Base-by-base conservation (phyloP, 2,888 invertebrate genomes). In the Noctua comes region DNA sequence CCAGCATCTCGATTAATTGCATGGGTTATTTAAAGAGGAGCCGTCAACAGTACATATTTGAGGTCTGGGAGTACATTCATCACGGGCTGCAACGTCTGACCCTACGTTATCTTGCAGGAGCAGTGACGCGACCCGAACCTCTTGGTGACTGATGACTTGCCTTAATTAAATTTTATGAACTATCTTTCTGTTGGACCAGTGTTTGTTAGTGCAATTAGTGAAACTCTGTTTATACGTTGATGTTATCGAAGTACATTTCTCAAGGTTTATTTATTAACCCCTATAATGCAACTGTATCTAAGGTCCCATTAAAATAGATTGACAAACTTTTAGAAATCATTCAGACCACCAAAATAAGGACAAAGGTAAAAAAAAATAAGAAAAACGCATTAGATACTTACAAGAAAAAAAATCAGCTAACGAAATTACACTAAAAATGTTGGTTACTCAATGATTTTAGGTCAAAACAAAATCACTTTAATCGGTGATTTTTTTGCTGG, bases 41-140 rank as follows among this genome's bases (percentile, higher is more conserved):
- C 93, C 93, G 95, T 94, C 94, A 95, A 91, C 93, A 90, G 91
- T 89, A 93, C 93, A 95, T 96, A 95, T 95, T 96, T 96, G 96
- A 95, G 96, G 96, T 96, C 93, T 94, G 94, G 91, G 93, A 91
- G 95, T 93, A 95, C 95, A 96, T 96, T 96, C 95, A 96, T 96
- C 96, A 96, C 92, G 86, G 95, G 94, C 93, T 96, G 96, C 96
- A 95, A 89, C 91, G 93, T 90, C 93, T 96, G 96, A 96, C 96
- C 96, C 96, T 88, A 92, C 94, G 94, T 96, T 97, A 97, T 96
- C 96, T 96, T 93, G 92, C 91, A 91, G 88, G 88, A 92, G 89
- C 96, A 96, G 95, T 94, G 96, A 96, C 96, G 92, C 86, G 93
- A 92, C 94, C 92, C 91, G 90, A 83, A 90, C 93, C 93, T 91